These are phyloP conservation scores for Patagioenas fasciata DNA, from an alignment of 2,113 vertebrate genomes.

Conservation along the genomic window DNA sequence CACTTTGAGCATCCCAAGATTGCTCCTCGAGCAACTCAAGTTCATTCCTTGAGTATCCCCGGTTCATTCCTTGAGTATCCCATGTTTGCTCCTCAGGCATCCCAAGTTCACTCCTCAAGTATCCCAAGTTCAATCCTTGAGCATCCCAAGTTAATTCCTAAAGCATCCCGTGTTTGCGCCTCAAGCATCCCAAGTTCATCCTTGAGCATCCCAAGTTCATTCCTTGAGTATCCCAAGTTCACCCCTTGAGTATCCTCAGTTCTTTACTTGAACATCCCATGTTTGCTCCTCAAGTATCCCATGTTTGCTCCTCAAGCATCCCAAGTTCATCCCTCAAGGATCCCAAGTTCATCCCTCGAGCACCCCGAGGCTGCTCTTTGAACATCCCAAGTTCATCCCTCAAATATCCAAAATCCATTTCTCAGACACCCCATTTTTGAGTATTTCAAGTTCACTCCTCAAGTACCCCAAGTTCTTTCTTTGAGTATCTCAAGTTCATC, in stretches of 20 bases:
- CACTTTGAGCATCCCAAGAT: too few species aligned
- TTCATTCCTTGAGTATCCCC: too few species aligned
- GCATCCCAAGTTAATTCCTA: background rate
- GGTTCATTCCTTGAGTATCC: background rate
- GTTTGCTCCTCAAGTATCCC: rapidly evolving
- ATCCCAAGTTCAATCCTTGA: background rate
- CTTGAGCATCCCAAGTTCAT: background rate
- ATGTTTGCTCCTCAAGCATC: rapidly evolving
- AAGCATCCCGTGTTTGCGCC: rapidly evolving
- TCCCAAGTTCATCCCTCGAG: too few species aligned
- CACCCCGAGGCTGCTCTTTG: too few species aligned
- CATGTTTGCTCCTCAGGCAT: too few species aligned
- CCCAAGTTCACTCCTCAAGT: background rate
- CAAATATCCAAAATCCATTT: too few species aligned
- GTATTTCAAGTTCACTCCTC: too few species aligned
- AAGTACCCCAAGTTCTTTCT: background rate
- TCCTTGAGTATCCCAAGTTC: background rate
- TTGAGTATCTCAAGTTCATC: too few species aligned
- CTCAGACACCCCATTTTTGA: too few species aligned
- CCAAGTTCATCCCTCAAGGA: background rate
- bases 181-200: rapidly evolving
- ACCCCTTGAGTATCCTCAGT: background rate
- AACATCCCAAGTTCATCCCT: background rate
- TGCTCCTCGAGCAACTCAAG: too few species aligned
- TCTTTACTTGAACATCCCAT: too few species aligned